phyloP scores from a whole-genome alignment of 2,797 vertebrate genomes.

The Smutsia temminckii region DNA sequence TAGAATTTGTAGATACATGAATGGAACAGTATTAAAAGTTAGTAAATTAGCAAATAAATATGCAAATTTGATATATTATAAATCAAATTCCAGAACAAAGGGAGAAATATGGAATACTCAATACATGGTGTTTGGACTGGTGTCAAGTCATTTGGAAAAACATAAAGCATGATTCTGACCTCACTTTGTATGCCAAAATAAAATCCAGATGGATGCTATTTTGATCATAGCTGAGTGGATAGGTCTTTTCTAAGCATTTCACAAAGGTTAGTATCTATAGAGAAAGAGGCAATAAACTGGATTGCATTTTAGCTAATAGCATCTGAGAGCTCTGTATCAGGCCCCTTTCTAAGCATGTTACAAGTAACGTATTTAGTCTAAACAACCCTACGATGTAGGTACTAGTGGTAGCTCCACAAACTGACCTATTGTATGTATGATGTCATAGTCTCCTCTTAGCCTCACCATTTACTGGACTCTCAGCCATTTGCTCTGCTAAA shows the following conservation, averaged over 20 bases:
- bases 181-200: constrained; percentile 72
- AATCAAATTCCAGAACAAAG: constrained; percentile 67
- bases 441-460: background rate
- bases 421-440: background rate
- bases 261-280: constrained; percentile 27
- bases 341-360: background rate
- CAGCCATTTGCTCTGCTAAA: background rate
- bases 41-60: constrained; percentile 61
- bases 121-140: constrained; percentile 52
- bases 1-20: constrained; percentile 1
- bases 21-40: constrained; percentile 37
- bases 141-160: constrained; percentile 72
- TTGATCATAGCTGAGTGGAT: constrained; percentile 63
- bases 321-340: background rate
- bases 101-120: constrained; percentile 56
- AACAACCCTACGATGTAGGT: background rate
- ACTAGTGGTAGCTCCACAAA: background rate
- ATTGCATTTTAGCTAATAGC: constrained; percentile 9
- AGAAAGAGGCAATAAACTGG: constrained; percentile 37
- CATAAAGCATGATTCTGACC: constrained; percentile 67
- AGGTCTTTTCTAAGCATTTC: constrained; percentile 67
- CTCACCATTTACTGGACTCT: background rate
- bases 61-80: constrained; percentile 44
- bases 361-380: background rate
- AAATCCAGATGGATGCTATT: constrained; percentile 76